Evolutionary conservation across 1,140 invertebrate genomes (phyloP).

Genomic region (Bombus superbus): DNA sequence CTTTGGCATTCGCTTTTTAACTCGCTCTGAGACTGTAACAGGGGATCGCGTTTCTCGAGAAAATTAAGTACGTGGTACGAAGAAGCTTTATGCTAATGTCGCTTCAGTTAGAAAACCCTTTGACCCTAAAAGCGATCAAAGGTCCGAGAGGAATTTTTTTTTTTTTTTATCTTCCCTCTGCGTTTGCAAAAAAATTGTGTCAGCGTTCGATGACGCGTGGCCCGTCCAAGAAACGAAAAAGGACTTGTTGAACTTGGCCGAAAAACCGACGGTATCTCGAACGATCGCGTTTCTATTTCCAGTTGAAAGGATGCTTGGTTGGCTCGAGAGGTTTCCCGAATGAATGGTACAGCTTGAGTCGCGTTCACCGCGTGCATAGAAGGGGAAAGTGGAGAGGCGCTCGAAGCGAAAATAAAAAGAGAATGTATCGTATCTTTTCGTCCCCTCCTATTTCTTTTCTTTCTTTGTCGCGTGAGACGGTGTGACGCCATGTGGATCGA

Average conservation of each 20-base stretch:
- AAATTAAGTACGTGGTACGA: not conserved
- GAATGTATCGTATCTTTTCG: constrained; percentile 9
- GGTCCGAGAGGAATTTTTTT: too few species aligned
- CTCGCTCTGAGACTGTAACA: not conserved
- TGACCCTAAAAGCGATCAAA: not conserved
- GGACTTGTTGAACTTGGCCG: constrained; percentile 22
- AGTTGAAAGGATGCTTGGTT: constrained; percentile 30
- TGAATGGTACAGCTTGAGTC: constrained; percentile 53
- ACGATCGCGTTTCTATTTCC: constrained; percentile 46
- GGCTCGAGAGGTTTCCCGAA: constrained; percentile 43
- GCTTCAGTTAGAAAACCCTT: not conserved
- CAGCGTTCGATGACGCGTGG: too few species aligned
- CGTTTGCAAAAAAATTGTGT: not conserved
- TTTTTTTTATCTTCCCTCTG: not conserved
- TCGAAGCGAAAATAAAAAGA: constrained; percentile 54
- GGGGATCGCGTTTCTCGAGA: not conserved
- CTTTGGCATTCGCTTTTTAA: not conserved
- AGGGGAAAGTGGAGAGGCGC: constrained; percentile 34
- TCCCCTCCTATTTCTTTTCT: too few species aligned
- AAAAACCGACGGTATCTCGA: constrained; percentile 29
- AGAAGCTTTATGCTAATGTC: not conserved
- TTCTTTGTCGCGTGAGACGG: not conserved
- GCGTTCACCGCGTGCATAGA: constrained; percentile 27
- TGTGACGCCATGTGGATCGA: constrained; percentile 25
- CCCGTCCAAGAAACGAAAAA: not conserved